Base-by-base conservation (phyloP, 2,797 vertebrate species). In the Calcarius lapponicus region DNA sequence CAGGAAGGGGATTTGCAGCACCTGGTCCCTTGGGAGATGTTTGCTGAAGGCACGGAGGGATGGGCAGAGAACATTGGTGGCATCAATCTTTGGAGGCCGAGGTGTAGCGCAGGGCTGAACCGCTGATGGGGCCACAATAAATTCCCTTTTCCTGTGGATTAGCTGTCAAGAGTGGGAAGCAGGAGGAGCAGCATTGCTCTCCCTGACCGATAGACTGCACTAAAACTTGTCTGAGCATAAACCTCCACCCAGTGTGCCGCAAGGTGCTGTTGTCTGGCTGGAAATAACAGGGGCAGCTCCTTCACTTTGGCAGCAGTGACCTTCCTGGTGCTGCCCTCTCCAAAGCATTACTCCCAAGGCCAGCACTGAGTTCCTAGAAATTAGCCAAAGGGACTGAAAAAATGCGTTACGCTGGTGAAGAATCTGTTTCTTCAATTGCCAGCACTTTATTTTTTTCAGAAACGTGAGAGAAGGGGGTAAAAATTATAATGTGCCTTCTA, bases 371-470 rank as follows among this genome's bases (percentile, higher is more conserved):
- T 31, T 88, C 67, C n/a, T 48, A 65, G 61, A 75, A 86, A 78
- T 65, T 38, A 69, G 25, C 65, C 57, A 54, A 65, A 92, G 16
- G 2, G 45, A n/a, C 65, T 13, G 45, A 85, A 76, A 81, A 81
- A 69, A n/a, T 0, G 0, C 1, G 1, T 36, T 45, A 13, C 0
- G 1, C 8, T 17, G 8, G 1, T 9, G 42, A 67, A 57, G 45
- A 84, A 72, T 57, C 36, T 16, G 34, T 8, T 57, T 54, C 82
- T 65, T 74, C 53, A 5, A 13, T 50, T 0, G 1, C 69, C 58
- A 65, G 34, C 1, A 0, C 38, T 93, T 82, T n/a, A 10, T 57
- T 76, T 74, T 80, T 76, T 80, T 80, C 17, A 80, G 50, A 85
- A 82, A 71, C 17, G 0, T 0, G 9, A 91, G 74, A 64, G 67